These are phyloP conservation scores for Beroe forskalii DNA, from an alignment of 37 sponge, comb jelly and placozoan genomes.

Conservation along the genomic window DNA sequence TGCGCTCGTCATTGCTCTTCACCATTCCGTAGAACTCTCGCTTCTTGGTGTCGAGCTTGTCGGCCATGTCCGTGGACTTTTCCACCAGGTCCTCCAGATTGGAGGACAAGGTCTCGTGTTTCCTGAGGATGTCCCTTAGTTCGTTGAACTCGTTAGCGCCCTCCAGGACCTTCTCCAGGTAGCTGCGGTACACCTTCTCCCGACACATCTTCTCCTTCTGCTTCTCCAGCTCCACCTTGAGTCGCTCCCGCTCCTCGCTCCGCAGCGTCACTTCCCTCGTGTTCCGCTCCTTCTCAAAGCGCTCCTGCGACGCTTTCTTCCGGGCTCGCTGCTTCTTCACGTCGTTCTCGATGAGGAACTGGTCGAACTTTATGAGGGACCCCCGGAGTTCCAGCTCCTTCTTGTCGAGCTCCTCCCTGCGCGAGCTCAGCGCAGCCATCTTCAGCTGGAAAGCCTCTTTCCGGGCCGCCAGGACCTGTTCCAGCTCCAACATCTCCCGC, in stretches of 20 bases:
- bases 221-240: background rate
- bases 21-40: slow-evolving; percentile 22
- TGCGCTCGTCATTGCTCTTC: background rate
- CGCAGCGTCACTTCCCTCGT: background rate
- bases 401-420: slow-evolving; percentile 40
- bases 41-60: background rate
- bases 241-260: background rate
- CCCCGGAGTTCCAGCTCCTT: slow-evolving; percentile 19
- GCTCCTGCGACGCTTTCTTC: slow-evolving; percentile 1
- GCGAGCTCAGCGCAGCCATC: background rate
- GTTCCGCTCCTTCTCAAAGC: background rate
- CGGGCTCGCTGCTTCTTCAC: slow-evolving; percentile 29
- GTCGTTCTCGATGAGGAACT: slow-evolving; percentile 40
- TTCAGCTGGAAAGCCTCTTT: slow-evolving; percentile 49
- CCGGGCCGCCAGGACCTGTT: slow-evolving; percentile 10
- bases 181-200: slow-evolving; percentile 31
- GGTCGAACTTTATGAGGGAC: slow-evolving; percentile 31
- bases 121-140: background rate
- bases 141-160: background rate
- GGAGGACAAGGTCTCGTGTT: slow-evolving; percentile 31
- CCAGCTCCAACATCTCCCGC: slow-evolving; percentile 49
- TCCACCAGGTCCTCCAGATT: slow-evolving; percentile 29
- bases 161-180: slow-evolving; percentile 8
- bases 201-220: background rate
- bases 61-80: slow-evolving; percentile 2